phyloP scores from a whole-genome alignment of 2,797 vertebrate species.

The Lacerta viridis region DNA sequence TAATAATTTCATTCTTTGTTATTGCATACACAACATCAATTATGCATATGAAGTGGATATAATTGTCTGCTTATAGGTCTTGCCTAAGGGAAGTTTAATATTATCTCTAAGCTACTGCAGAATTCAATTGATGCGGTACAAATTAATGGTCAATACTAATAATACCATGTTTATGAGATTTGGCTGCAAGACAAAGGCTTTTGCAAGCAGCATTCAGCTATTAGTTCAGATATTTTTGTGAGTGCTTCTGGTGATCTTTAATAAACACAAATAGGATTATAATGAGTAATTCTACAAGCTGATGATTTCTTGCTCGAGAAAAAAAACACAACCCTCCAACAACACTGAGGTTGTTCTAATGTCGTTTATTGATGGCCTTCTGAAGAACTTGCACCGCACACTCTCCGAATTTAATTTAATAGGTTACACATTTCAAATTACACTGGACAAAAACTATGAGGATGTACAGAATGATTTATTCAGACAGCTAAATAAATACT shows the following conservation, averaged over 20 bases:
- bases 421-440: conserved; percentile 48
- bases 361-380: conserved; percentile 37
- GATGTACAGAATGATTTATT: conserved; percentile 57
- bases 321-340: conserved; percentile 3
- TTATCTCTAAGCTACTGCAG: conserved; percentile 65
- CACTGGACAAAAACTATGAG: conserved; percentile 44
- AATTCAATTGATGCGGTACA: conserved; percentile 71
- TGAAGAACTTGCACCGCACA: conserved; percentile 43
- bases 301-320: conserved; percentile 45
- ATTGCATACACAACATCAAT: conserved; percentile 58
- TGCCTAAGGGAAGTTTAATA: conserved; percentile 64
- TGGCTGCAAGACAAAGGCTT: conserved; percentile 60
- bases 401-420: conserved; percentile 49
- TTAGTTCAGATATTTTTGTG: conserved; percentile 49
- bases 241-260: conserved; percentile 66
- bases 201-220: conserved; percentile 66
- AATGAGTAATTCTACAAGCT: conserved; percentile 50
- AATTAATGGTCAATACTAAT: conserved; percentile 75
- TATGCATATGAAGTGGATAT: conserved; percentile 57
- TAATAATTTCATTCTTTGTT: conserved; percentile 62
- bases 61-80: conserved; percentile 64
- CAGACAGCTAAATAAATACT: conserved; percentile 16
- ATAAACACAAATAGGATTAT: conserved; percentile 59
- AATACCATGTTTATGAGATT: conserved; percentile 69
- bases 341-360: conserved; percentile 21